Evolutionary conservation across 2,888 invertebrate species (phyloP).

Genomic region (Hydroisotoma schaefferi): DNA sequence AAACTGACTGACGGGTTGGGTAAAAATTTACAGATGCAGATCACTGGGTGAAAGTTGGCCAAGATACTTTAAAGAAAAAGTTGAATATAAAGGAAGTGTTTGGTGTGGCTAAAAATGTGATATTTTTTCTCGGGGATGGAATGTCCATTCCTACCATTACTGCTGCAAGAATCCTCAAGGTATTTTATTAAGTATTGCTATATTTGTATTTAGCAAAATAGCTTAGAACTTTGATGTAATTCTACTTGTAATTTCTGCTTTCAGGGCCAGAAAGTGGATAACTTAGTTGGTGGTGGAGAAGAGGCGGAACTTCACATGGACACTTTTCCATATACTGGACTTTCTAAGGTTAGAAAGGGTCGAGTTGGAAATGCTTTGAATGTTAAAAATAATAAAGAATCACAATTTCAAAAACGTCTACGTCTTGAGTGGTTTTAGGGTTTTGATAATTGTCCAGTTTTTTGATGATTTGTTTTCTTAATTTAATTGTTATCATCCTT

Average conservation of each 20-base stretch:
- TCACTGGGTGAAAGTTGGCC: conserved; percentile 31
- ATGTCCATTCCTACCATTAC: conserved; percentile 52
- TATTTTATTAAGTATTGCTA: too few species aligned
- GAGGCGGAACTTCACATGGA: conserved; percentile 25
- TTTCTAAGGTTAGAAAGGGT: conserved; percentile 22
- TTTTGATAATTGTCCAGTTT: neutral
- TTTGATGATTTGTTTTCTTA: neutral
- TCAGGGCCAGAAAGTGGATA: conserved; percentile 51
- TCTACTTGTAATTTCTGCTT: too few species aligned
- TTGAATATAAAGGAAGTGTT: conserved; percentile 22
- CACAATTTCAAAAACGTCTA: too few species aligned
- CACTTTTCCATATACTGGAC: conserved; percentile 18
- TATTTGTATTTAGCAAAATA: too few species aligned
- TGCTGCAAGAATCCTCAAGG: conserved; percentile 52
- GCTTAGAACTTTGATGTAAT: too few species aligned
- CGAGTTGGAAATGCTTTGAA: neutral
- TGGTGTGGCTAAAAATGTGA: conserved; percentile 35
- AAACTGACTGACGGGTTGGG: too few species aligned
- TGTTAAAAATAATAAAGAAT: too few species aligned
- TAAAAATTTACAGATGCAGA: conserved; percentile 28
- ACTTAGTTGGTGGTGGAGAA: conserved; percentile 50
- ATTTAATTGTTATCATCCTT: too few species aligned
- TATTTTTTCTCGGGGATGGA: conserved; percentile 43
- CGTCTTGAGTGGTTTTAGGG: too few species aligned
- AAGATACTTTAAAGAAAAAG: conserved; percentile 16